Base-by-base conservation (phyloP, 2,888 invertebrate genomes). In the Scrobipalpa costella region DNA sequence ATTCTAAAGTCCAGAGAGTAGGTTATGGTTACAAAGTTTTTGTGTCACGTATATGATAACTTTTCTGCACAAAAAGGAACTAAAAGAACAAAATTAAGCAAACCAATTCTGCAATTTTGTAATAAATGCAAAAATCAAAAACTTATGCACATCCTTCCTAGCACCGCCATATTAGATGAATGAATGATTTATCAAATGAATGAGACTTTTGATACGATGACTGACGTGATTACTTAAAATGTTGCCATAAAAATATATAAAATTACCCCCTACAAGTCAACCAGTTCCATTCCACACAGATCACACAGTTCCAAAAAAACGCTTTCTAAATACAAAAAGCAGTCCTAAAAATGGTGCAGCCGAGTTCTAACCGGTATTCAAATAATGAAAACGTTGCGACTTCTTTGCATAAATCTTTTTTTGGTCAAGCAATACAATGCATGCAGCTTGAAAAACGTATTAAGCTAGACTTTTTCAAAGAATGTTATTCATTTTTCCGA, bases 61-160 rank as follows among this genome's bases (percentile, higher is more conserved):
- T 71, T 62, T 59, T 68, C 64, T 63, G 64, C 73, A 83, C 73
- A 74, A 76, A 70, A 71, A 65, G 66, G 68, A 77, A 70, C 67
- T 70, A 74, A 71, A 68, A 71, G 70, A 68, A 72, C 75, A 75
- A 75, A 69, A 71, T 27, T 68, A 71, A 71, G 69, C 73, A 72
- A 75, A 73, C 73, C 70, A 75, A 78, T 73, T 77, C 78, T 78
- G 81, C 76, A 83, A 83, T 74, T 81, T 73, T 73, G 69, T 81
- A 79, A 66, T 76, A 78, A 78, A 83, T 82, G 85, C 86, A 85
- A 86, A 88, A 84, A 79, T 83, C 76, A 86, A 80, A 86, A 87
- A 83, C 80, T 85, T 85, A 79, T 84, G 86, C 85, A 90, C 90
- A 87, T 91, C 88, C 88, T 88, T 86, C 80, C 84, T 82, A 86